Evolutionary conservation across 2,797 vertebrate genomes (phyloP).

Genomic region (Falco cherrug): DNA sequence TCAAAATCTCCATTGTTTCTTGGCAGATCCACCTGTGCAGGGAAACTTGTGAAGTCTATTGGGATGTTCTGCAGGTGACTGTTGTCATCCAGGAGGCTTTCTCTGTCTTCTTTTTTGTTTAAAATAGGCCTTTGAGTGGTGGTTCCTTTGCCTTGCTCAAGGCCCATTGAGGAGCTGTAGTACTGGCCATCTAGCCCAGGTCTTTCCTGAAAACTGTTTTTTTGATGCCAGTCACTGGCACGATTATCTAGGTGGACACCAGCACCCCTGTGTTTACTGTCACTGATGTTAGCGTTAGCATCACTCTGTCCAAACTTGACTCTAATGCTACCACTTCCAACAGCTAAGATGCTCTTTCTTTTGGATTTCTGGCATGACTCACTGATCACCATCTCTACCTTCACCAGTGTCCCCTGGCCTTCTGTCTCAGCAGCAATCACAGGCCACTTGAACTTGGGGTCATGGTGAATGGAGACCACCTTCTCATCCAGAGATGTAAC

Average conservation of each 20-base stretch:
- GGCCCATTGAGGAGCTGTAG: slow-evolving; percentile 75
- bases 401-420: slow-evolving; percentile 86
- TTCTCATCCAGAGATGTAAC: slow-evolving; percentile 87
- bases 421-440: slow-evolving; percentile 84
- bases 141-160: slow-evolving; percentile 78
- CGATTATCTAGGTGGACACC: slow-evolving; percentile 49
- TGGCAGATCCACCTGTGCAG: slow-evolving; percentile 80
- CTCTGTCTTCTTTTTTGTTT: slow-evolving; percentile 69
- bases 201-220: slow-evolving; percentile 34
- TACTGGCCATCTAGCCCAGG: background rate
- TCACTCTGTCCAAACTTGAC: slow-evolving; percentile 83
- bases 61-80: slow-evolving; percentile 77
- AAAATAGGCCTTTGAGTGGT: slow-evolving; percentile 82
- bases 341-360: slow-evolving; percentile 87
- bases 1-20: slow-evolving; percentile 58
- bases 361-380: slow-evolving; percentile 91
- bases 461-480: slow-evolving; percentile 85
- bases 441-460: slow-evolving; percentile 77
- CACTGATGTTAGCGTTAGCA: slow-evolving; percentile 65
- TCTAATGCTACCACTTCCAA: slow-evolving; percentile 84
- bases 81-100: slow-evolving; percentile 75
- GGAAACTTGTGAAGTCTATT: slow-evolving; percentile 85
- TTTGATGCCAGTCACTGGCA: slow-evolving; percentile 41
- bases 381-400: slow-evolving; percentile 89
- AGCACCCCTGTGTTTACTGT: slow-evolving; percentile 70